Evolutionary conservation across 2,113 vertebrate genomes (phyloP), one percentile per base, ranked within the genome.

Genomic region (Noturus placidus): DNA sequence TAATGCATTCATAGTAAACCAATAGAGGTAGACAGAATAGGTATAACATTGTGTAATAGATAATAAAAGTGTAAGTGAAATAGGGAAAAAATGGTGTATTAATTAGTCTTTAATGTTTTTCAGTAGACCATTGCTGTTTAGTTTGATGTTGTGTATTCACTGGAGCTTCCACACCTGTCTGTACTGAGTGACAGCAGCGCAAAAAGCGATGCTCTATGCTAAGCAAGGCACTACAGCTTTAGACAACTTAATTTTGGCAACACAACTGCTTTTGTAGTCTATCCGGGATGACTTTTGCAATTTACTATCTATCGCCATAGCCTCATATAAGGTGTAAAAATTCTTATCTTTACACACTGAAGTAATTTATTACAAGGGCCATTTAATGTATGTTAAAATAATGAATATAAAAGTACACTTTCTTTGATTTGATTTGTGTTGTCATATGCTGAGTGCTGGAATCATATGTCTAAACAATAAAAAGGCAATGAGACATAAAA

Each of bases 101-200:
- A 19, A 70, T 10, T 13, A 33, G 67, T 10, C 5, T 35, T 35
- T 2, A 70, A 35, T 42, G 35, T 42, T 74, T 74, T 74, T 88
- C 30, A 33, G 14, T 46, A 50, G 63, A n/a, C 63, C 25, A 65
- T 27, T 80, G 14, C 54, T 87, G 33, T 70, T 13, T 9, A 17
- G 77, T 79, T 74, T 57, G 76, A 54, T 10, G 13, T 50, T 27
- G 20, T 46, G 38, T 46, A 38, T 46, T 76, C 42, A 25, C 38
- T 19, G 61, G 19, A 61, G 30, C 86, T 76, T 93, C 93, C 87
- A 87, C 90, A 90, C 86, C 93, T 94, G 94, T 93, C 91, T 84
- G 87, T 81, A 22, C 81, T 93, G 93, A 95, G 89, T 92, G 92
- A 94, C 72, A 74, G 87, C 50, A 35, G 84, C 84, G 88, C 87